Conservation (phyloP, 2,113 vertebrate genomes). For the Pedionomus torquatus region DNA sequence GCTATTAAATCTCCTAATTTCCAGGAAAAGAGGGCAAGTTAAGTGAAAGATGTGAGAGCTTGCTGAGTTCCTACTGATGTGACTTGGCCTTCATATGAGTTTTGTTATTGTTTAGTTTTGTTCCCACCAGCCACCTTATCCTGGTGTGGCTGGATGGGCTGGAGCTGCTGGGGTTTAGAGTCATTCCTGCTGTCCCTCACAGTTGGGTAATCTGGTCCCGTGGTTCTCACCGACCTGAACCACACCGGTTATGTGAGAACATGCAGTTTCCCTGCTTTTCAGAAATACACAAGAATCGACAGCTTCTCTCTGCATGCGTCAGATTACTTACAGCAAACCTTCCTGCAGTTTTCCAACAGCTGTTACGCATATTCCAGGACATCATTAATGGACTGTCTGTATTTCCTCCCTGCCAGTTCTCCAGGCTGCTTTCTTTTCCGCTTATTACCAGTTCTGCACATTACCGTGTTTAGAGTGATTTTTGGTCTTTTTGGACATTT, state of each 20-base stretch:
- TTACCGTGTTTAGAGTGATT: neutral
- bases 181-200: neutral
- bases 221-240: neutral
- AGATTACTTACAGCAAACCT: neutral
- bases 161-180: neutral
- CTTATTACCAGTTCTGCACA: neutral
- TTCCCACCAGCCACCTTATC: neutral
- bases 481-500: neutral
- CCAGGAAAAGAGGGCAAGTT: neutral
- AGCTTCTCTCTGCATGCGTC: neutral
- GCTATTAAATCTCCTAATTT: neutral
- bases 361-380: neutral
- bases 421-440: neutral
- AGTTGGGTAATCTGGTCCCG: neutral
- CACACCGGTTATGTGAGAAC: neutral
- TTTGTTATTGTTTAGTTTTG: neutral
- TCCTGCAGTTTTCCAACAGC: neutral
- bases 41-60: neutral
- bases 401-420: neutral
- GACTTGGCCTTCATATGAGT: neutral
- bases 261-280: rapidly evolving
- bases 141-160: rapidly evolving
- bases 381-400: neutral
- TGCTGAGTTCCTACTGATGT: neutral
- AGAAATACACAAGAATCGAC: neutral